Conservation (phyloP, 1,140 invertebrate species). For the Caenorhabditis inopinata region DNA sequence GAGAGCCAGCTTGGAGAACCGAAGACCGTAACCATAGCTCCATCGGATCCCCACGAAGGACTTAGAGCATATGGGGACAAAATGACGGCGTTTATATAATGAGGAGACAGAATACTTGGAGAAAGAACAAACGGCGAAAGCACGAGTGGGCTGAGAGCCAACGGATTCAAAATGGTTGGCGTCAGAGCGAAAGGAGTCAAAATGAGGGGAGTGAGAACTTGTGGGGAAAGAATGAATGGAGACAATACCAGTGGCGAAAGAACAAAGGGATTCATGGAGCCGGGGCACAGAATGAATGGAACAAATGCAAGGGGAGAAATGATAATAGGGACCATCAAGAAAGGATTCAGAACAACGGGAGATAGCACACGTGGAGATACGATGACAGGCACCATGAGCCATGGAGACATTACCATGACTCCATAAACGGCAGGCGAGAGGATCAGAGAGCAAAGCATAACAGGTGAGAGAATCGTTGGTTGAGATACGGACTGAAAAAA, state of each 20-base stretch:
- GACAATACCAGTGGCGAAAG: conserved; percentile 49
- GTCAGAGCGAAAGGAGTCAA: conserved; percentile 52
- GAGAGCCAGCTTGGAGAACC: conserved; percentile 58
- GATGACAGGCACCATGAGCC: conserved; percentile 45
- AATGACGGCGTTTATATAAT: conserved; percentile 56
- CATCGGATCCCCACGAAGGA: conserved; percentile 53
- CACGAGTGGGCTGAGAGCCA: conserved; percentile 49
- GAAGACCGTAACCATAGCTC: conserved; percentile 51
- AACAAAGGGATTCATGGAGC: conserved; percentile 48
- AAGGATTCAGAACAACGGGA: conserved; percentile 21
- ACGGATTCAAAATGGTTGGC: conserved; percentile 51
- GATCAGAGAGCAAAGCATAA: conserved; percentile 57
- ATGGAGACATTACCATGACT: conserved; percentile 40
- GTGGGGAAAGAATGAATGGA: conserved; percentile 49
- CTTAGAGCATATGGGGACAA: conserved; percentile 59
- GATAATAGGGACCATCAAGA: conserved; percentile 47
- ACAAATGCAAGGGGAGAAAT: conserved; percentile 50
- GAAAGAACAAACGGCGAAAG: conserved; percentile 53
- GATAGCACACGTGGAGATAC: conserved; percentile 32
- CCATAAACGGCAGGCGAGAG: conserved; percentile 45
- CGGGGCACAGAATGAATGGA: conserved; percentile 41
- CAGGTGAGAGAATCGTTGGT: conserved; percentile 55
- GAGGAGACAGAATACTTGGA: conserved; percentile 55
- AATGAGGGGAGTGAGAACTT: conserved; percentile 44
- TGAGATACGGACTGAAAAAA: conserved; percentile 42